A percentile compares a stretch with the other conserved stretches of the same genome.
Conservation (phyloP, 2,797 vertebrate genomes). For the Hirundo rustica region DNA sequence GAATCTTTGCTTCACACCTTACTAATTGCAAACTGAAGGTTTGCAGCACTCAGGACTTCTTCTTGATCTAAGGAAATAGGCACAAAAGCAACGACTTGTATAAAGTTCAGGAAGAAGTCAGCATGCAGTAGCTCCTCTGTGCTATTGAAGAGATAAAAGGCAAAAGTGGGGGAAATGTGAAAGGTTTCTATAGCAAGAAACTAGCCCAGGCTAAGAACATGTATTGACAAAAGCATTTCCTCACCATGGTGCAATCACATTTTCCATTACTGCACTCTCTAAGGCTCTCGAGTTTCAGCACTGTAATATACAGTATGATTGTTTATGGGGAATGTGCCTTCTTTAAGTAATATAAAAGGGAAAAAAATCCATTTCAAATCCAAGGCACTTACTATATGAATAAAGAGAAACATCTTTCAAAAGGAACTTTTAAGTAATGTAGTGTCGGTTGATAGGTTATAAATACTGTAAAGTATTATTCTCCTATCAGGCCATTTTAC, state of each 20-base stretch:
- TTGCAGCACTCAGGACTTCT: background rate
- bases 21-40: background rate
- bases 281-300: conserved; percentile 43
- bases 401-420: background rate
- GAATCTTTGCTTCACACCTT: background rate
- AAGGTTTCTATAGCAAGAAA: conserved; percentile 36
- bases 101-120: conserved; percentile 7
- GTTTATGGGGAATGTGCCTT: conserved; percentile 35
- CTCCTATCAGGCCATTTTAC: background rate
- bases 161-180: conserved; percentile 1
- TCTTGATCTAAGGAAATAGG: background rate
- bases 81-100: conserved; percentile 35
- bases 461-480: conserved; percentile 42
- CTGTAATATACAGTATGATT: conserved; percentile 11
- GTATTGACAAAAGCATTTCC: conserved; percentile 55
- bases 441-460: background rate
- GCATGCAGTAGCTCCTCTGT: conserved; percentile 35
- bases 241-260: conserved; percentile 45
- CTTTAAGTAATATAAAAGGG: conserved; percentile 27
- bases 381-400: background rate
- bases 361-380: conserved; percentile 28
- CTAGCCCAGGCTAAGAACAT: conserved; percentile 11
- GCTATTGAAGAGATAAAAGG: conserved; percentile 28
- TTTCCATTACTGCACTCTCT: conserved; percentile 61
- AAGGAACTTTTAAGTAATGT: background rate